Percentiles rank a stretch among this genome's conserved stretches.
These are phyloP conservation scores for Scophthalmus maximus DNA, from an alignment of 2,113 vertebrate species.

Conservation along the genomic window DNA sequence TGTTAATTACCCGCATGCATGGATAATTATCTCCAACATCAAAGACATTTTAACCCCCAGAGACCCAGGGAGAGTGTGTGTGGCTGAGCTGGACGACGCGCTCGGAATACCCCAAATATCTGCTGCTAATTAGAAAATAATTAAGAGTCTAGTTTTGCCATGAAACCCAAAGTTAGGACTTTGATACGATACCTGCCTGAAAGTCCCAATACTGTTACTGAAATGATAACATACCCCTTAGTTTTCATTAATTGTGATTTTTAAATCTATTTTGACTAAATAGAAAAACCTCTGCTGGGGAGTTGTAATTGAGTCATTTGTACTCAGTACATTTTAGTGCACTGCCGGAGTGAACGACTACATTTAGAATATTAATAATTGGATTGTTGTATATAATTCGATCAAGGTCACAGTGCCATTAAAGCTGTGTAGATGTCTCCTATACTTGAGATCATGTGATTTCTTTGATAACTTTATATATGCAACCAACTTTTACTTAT, in stretches of 20 bases:
- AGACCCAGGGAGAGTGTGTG: constrained; percentile 6
- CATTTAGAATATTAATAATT: no score
- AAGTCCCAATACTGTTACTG: neutral
- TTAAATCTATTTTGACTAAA: neutral
- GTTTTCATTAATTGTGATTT: neutral
- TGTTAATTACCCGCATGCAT: constrained; percentile 50
- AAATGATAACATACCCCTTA: neutral
- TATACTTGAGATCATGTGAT: no score
- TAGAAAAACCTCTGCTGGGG: no score
- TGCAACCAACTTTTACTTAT: no score
- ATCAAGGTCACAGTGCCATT: no score
- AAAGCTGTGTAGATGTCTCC: no score
- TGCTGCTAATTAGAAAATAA: constrained; percentile 42
- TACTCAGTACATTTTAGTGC: no score
- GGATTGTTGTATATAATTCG: no score
- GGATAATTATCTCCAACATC: constrained; percentile 53
- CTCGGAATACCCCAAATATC: constrained; percentile 24
- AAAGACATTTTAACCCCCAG: constrained; percentile 47
- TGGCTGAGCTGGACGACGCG: neutral
- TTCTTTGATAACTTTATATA: no score
- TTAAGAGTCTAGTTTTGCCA: constrained; percentile 15
- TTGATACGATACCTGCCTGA: neutral
- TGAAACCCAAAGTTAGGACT: neutral
- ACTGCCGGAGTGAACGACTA: no score
- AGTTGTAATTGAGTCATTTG: no score